These are phyloP conservation scores for Lypha dubia DNA, from an alignment of 2,888 invertebrate species.

Conservation along the genomic window DNA sequence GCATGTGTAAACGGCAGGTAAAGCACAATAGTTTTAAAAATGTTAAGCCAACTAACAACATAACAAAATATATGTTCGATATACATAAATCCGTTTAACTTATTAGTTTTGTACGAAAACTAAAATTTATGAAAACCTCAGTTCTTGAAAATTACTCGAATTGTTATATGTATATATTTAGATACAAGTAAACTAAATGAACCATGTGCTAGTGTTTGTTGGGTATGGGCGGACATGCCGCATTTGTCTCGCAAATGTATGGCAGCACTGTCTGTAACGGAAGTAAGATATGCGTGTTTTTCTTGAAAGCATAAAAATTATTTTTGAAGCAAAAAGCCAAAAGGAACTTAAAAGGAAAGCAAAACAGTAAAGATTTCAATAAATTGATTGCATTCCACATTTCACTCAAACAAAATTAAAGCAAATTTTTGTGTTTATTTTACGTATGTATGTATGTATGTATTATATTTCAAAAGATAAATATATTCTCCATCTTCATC, in stretches of 20 bases:
- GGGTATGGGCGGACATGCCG: constrained; percentile 1
- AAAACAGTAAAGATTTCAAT: constrained; percentile 30
- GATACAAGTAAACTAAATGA: too few relatives aligned
- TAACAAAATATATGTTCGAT: too few relatives aligned
- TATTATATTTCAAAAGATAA: constrained; percentile 38
- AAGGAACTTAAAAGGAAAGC: constrained; percentile 7
- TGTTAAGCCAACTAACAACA: too few relatives aligned
- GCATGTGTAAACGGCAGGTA: too few relatives aligned
- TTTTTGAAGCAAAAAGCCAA: background rate
- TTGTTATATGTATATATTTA: too few relatives aligned
- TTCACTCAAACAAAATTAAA: constrained; percentile 18
- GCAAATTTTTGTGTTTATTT: constrained; percentile 22
- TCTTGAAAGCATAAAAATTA: constrained; percentile 2
- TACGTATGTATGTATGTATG: too few relatives aligned
- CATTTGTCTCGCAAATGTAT: background rate
- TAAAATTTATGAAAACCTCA: too few relatives aligned
- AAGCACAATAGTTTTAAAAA: too few relatives aligned
- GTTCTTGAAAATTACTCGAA: too few relatives aligned
- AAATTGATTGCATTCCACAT: constrained; percentile 39
- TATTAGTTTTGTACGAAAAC: too few relatives aligned
- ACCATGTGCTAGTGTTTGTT: background rate
- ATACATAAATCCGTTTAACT: too few relatives aligned
- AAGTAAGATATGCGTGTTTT: constrained; percentile 27
- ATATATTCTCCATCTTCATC: constrained; percentile 26
- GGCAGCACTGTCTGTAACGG: constrained; percentile 26